Percentiles rank a stretch among this genome's conserved stretches.
phyloP scores from a whole-genome alignment of 2,888 invertebrate species.

The Stratiomys singularior region DNA sequence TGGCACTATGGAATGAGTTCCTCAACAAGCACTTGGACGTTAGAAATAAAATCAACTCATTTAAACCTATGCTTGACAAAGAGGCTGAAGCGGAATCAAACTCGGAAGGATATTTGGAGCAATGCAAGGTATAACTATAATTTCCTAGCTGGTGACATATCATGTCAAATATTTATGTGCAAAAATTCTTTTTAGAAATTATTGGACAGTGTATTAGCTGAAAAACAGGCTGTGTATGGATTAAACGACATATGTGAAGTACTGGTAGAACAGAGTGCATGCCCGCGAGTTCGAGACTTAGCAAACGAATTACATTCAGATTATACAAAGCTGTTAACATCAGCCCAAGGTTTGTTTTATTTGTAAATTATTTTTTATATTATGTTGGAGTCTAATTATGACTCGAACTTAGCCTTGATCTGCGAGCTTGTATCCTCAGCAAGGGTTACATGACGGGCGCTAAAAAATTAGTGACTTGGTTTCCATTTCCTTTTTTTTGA shows the following conservation, averaged over 20 bases:
- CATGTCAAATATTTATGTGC: slow-evolving; percentile 1
- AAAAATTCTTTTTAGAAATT: slow-evolving; percentile 67
- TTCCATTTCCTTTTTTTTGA: too few species aligned
- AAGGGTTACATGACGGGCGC: too few species aligned
- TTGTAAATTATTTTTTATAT: too few species aligned
- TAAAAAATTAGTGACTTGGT: too few species aligned
- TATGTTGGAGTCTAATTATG: too few species aligned
- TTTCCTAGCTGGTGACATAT: neutral
- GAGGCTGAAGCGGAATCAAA: slow-evolving; percentile 72
- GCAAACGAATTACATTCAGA: slow-evolving; percentile 85
- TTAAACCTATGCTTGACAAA: slow-evolving; percentile 79
- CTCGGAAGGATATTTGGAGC: slow-evolving; percentile 77
- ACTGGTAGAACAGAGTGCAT: slow-evolving; percentile 86
- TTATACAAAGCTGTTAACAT: slow-evolving; percentile 81
- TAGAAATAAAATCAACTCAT: slow-evolving; percentile 60
- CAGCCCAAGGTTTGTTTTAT: slow-evolving; percentile 76
- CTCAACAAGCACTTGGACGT: slow-evolving; percentile 77
- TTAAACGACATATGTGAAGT: slow-evolving; percentile 88
- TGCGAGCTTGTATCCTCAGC: too few species aligned
- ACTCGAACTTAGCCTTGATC: too few species aligned
- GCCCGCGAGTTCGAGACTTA: slow-evolving; percentile 85
- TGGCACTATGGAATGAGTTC: slow-evolving; percentile 85
- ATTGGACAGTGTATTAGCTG: slow-evolving; percentile 77
- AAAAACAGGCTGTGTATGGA: slow-evolving; percentile 83
- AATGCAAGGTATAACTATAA: slow-evolving; percentile 72